These are phyloP conservation scores for Cyprinodon tularosa DNA, from an alignment of 2,113 vertebrate species.

Conservation along the genomic window DNA sequence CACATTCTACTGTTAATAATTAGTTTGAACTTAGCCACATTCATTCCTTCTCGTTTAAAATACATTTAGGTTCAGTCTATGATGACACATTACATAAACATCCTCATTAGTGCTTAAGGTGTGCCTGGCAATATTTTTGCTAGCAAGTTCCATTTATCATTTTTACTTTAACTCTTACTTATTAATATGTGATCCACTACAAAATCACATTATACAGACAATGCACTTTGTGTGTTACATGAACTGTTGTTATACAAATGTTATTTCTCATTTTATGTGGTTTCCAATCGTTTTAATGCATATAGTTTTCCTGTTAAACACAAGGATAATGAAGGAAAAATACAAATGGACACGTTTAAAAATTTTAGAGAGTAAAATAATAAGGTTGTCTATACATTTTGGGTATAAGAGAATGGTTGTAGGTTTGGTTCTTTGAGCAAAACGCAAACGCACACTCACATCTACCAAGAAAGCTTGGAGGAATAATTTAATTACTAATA, in stretches of 20 bases:
- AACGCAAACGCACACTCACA: background rate
- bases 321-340: background rate
- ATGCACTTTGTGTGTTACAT: background rate
- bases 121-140: background rate
- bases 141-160: background rate
- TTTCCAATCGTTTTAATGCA: background rate
- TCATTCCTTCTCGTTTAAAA: slow-evolving; percentile 18
- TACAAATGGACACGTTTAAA: background rate
- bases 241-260: background rate
- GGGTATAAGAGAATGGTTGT: background rate
- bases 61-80: slow-evolving; percentile 8
- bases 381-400: background rate
- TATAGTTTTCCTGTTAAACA: background rate
- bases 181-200: background rate
- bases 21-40: slow-evolving; percentile 24
- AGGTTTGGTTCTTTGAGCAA: background rate
- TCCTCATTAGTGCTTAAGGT: background rate
- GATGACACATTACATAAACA: background rate
- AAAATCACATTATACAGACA: background rate
- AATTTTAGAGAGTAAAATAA: background rate
- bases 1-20: slow-evolving; percentile 42
- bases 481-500: background rate
- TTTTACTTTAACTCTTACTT: background rate
- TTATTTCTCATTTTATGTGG: background rate
- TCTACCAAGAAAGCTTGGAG: background rate